Base-by-base conservation (phyloP, 2,113 vertebrate species). In the Psittacula cyanocephala region DNA sequence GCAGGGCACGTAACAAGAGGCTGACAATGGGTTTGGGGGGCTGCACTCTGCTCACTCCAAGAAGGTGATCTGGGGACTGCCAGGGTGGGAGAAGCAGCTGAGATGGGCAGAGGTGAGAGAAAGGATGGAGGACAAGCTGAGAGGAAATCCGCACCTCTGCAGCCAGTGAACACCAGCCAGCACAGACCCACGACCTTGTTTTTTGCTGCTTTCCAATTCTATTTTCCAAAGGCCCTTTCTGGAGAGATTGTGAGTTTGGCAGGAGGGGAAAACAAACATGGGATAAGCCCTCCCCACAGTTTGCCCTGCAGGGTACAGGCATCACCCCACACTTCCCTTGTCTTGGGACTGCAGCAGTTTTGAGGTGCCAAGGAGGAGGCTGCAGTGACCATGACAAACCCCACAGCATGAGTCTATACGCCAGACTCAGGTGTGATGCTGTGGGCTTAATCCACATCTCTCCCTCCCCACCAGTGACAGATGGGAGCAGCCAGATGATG, bases 21-120 rank as follows among this genome's bases (percentile, higher is more conserved):
- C 3, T 3, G 3, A 33, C 23, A 44, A 19, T 1, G 10, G 39
- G 35, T 37, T 35, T 0, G 0, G 41, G 46, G 6, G 24, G 67
- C 9, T 7, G 53, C 3, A 15, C 16, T 65, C 67, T 35, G 31
- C 37, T 84, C 25, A 20, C 22, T 17, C 39, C 31, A 13, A n/a
- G 16, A 43, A 68, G 13, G 55, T 25, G 17, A 39, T 80, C 4
- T 13, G 49, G 29, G 62, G 47, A 63, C 50, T 22, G 29, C 37
- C 33, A 25, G 22, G 44, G 50, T 27, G 10, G 16, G 25, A 52
- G 52, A 79, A 87, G 63, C 10, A 11, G n/a, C 28, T 33, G 43
- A 80, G 75, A 64, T 7, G 13, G 49, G 41, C n/a, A 14, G 14
- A 29, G 20, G 22, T 31, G 50, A 83, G 11, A 17, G 31, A 68